These are phyloP conservation scores for Nymphalis urticae DNA, from an alignment of 2,888 invertebrate species.

Conservation along the genomic window DNA sequence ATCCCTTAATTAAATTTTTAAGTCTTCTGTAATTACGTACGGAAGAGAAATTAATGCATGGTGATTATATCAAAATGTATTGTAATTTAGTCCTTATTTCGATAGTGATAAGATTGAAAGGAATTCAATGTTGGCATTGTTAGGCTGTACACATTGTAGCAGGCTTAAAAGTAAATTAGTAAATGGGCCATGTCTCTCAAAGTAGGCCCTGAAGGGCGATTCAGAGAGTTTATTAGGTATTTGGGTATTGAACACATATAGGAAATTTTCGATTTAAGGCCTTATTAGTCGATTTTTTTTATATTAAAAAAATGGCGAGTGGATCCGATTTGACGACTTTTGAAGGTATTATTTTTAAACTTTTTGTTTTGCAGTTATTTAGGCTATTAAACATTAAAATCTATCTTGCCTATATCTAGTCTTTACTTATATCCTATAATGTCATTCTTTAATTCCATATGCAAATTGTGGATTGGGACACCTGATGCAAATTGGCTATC, in stretches of 20 bases:
- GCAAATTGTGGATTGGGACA: no score
- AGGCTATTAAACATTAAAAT: no score
- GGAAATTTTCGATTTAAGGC: neutral
- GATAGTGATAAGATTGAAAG: neutral
- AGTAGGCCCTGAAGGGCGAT: constrained; percentile 4
- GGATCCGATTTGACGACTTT: no score
- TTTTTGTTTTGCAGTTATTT: no score
- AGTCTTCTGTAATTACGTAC: constrained; percentile 23
- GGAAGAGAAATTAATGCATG: neutral
- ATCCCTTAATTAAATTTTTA: constrained; percentile 34
- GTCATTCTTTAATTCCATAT: no score
- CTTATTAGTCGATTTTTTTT: no score
- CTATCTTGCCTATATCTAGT: no score
- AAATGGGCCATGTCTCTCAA: constrained; percentile 3
- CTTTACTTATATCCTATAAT: no score
- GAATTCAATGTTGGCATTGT: neutral
- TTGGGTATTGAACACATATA: constrained; percentile 13
- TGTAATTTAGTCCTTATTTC: neutral
- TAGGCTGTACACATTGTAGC: no score
- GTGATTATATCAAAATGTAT: neutral
- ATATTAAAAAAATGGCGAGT: no score
- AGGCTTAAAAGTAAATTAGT: constrained; percentile 20
- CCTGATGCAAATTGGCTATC: no score
- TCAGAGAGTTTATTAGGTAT: neutral
- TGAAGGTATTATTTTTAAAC: no score